Percentiles rank a stretch among this genome's conserved stretches.
These are phyloP conservation scores for Drosophila suzukii DNA, from an alignment of 1,140 invertebrate genomes.

Conservation along the genomic window DNA sequence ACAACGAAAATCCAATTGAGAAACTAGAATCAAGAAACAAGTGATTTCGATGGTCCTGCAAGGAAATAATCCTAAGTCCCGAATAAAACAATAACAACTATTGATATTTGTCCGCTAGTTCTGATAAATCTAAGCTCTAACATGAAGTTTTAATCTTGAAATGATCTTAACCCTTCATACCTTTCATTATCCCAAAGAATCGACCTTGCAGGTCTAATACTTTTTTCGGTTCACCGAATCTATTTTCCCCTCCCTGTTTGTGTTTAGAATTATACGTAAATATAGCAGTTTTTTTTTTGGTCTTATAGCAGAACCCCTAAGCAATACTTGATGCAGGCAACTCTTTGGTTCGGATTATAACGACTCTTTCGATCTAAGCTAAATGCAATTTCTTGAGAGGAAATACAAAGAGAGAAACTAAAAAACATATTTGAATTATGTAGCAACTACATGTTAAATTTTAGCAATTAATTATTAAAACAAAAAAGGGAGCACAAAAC, in stretches of 20 bases:
- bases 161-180: no score
- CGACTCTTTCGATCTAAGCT: slow-evolving; percentile 36
- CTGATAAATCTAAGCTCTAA: no score
- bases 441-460: slow-evolving; percentile 81
- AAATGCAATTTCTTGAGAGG: slow-evolving; percentile 39
- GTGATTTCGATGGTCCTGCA: slow-evolving; percentile 37
- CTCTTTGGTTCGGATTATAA: slow-evolving; percentile 7
- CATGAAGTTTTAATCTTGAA: no score
- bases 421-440: slow-evolving; percentile 76
- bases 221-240: slow-evolving; percentile 16
- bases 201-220: slow-evolving; percentile 10
- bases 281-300: slow-evolving; percentile 10
- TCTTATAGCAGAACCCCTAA: slow-evolving; percentile 32
- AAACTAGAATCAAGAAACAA: slow-evolving; percentile 48
- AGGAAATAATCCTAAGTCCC: neutral
- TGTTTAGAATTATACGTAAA: slow-evolving; percentile 19
- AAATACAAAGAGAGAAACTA: slow-evolving; percentile 10
- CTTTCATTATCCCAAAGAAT: no score
- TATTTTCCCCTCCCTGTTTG: slow-evolving; percentile 13
- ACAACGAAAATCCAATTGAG: slow-evolving; percentile 74
- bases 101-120: neutral
- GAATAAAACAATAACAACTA: neutral
- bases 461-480: slow-evolving; percentile 68
- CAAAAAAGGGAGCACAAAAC: slow-evolving; percentile 8
- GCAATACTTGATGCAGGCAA: slow-evolving; percentile 41